Conservation (phyloP, 2,888 invertebrate genomes). For the Apodemia duryi region DNA sequence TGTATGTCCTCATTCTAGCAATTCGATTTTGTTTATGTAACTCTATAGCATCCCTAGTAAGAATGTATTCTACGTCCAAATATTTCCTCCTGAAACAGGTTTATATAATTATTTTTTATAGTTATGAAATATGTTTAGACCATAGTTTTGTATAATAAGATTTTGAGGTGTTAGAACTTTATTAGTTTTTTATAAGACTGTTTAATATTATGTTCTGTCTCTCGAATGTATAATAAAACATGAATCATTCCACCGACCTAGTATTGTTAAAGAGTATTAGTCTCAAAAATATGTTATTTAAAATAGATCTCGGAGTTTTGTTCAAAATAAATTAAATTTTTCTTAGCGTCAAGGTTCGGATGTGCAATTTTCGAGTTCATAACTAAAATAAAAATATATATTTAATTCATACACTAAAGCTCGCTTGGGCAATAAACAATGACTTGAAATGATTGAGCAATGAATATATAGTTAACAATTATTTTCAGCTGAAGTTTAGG, state of each 20-base stretch:
- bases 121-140: constrained; percentile 10
- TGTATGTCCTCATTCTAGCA: background rate
- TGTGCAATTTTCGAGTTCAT: background rate
- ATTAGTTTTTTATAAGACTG: constrained; percentile 63
- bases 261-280: constrained; percentile 41
- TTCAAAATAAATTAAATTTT: background rate
- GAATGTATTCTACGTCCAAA: constrained; percentile 17
- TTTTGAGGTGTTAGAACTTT: constrained; percentile 35
- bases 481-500: too few relatives aligned
- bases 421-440: too few relatives aligned
- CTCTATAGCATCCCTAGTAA: background rate
- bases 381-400: too few relatives aligned
- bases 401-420: too few relatives aligned
- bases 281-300: constrained; percentile 42
- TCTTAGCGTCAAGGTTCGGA: background rate
- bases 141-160: constrained; percentile 42
- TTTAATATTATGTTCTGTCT: constrained; percentile 53
- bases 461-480: too few relatives aligned
- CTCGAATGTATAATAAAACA: constrained; percentile 54
- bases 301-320: constrained; percentile 3
- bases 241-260: constrained; percentile 66
- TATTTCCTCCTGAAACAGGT: constrained; percentile 9
- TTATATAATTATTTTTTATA: constrained; percentile 18
- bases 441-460: too few relatives aligned
- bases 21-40: background rate